Evolutionary conservation across 2,888 invertebrate species (phyloP).

Genomic region (Amphipoea lucens): DNA sequence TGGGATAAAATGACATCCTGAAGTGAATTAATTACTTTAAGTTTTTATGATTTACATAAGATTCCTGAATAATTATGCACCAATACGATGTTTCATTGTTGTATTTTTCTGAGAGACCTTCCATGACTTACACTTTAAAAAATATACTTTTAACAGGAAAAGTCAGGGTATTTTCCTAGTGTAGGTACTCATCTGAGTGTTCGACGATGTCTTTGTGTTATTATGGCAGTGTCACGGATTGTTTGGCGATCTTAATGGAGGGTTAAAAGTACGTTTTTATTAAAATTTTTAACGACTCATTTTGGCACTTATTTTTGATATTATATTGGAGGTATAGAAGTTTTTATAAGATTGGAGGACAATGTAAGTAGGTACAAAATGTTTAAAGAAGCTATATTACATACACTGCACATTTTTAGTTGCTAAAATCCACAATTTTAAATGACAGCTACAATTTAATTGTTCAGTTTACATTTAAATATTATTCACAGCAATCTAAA

Average conservation of each 20-base stretch:
- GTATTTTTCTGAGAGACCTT: too few species aligned
- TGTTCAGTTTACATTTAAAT: background rate
- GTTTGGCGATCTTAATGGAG: constrained; percentile 82
- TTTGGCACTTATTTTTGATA: constrained; percentile 13
- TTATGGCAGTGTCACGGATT: constrained; percentile 82
- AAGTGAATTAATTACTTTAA: background rate
- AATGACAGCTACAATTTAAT: background rate
- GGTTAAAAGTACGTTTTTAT: constrained; percentile 59
- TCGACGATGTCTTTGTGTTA: constrained; percentile 67
- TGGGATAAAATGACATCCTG: background rate
- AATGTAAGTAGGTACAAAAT: background rate
- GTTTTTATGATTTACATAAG: background rate
- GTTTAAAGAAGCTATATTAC: background rate
- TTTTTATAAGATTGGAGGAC: background rate
- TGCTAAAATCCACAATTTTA: background rate
- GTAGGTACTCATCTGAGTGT: background rate
- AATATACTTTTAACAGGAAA: background rate
- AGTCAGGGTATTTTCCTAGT: constrained; percentile 27
- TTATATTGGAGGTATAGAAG: constrained; percentile 5
- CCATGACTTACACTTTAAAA: background rate
- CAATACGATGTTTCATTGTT: background rate
- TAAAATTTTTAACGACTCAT: constrained; percentile 23
- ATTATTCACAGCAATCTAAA: background rate
- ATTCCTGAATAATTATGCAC: background rate
- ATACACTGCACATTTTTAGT: background rate